These are phyloP conservation scores for Phocoena sinus DNA, from an alignment of 2,113 vertebrate species.

Conservation along the genomic window DNA sequence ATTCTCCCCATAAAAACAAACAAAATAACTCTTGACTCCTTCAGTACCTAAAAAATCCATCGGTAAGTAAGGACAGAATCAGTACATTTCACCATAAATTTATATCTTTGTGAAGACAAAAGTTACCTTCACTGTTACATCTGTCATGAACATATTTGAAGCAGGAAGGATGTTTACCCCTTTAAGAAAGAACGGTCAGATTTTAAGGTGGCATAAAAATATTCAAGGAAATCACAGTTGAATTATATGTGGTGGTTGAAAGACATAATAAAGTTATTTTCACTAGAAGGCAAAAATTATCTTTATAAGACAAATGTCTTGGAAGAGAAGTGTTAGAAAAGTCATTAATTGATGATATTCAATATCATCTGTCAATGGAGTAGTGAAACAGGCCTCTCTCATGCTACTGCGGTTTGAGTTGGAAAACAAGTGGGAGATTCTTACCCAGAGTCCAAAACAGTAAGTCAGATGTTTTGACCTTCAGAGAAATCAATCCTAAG, in stretches of 20 bases:
- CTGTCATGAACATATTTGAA: neutral
- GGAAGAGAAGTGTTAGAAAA: neutral
- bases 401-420: neutral
- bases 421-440: neutral
- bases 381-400: neutral
- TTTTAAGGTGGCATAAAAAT: neutral
- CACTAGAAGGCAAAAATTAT: constrained; percentile 1
- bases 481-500: neutral
- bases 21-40: neutral
- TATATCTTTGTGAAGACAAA: neutral
- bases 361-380: neutral
- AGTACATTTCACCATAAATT: neutral
- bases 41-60: neutral
- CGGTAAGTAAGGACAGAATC: neutral
- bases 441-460: neutral
- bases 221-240: constrained; percentile 31
- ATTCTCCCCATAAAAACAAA: neutral
- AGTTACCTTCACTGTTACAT: neutral
- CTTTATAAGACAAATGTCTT: neutral
- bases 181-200: neutral
- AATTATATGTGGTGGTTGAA: neutral
- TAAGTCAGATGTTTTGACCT: neutral
- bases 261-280: constrained; percentile 8
- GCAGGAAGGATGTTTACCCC: neutral
- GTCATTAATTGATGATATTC: neutral